These are phyloP conservation scores for Anastrepha obliqua DNA, from an alignment of 1,140 invertebrate species.

Conservation along the genomic window DNA sequence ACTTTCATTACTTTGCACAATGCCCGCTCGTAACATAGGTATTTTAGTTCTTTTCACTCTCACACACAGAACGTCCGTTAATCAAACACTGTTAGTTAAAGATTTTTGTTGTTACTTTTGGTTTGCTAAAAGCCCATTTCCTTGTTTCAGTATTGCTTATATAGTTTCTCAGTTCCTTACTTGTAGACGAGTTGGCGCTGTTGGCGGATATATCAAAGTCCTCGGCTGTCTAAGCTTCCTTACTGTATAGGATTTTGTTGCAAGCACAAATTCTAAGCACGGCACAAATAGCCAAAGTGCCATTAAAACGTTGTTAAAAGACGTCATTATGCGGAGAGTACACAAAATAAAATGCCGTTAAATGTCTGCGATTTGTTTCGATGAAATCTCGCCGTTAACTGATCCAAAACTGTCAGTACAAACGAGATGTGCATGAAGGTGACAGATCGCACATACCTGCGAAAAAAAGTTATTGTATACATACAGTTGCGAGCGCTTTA, in stretches of 20 bases:
- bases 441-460: slow-evolving; percentile 34
- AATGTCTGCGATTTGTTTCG: slow-evolving; percentile 19
- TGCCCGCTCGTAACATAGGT: background rate
- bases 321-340: background rate
- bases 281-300: background rate
- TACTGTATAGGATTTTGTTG: background rate
- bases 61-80: background rate
- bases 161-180: slow-evolving; percentile 56
- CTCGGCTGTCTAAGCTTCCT: slow-evolving; percentile 60
- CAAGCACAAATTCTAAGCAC: background rate
- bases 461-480: background rate
- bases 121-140: background rate
- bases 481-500: too few species aligned
- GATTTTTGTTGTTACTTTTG: background rate
- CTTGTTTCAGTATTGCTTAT: background rate
- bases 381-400: slow-evolving; percentile 1
- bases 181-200: slow-evolving; percentile 69
- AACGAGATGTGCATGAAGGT: background rate
- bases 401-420: slow-evolving; percentile 27
- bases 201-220: slow-evolving; percentile 69
- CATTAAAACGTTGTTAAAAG: background rate
- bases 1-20: background rate
- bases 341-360: background rate
- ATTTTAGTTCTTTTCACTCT: background rate
- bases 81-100: background rate